Conservation (phyloP, 1,140 invertebrate species). For the Drosophila truncata region DNA sequence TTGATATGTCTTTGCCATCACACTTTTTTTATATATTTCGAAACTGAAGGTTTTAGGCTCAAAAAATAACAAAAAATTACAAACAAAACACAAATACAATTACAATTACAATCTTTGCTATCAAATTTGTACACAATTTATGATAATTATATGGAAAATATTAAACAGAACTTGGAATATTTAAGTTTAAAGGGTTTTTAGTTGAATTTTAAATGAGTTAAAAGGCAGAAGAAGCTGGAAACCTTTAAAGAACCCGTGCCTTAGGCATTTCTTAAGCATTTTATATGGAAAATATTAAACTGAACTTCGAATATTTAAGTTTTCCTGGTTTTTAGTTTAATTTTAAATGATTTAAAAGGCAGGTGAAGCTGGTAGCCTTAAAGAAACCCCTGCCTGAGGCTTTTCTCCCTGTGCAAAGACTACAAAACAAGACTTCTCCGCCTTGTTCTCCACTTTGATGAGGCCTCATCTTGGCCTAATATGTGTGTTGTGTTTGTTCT, state of each 20-base stretch:
- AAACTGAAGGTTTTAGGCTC: conserved; percentile 12
- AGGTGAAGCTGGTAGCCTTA: neutral
- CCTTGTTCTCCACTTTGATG: conserved; percentile 5
- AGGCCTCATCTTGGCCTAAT: conserved; percentile 37
- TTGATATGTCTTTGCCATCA: too few species aligned
- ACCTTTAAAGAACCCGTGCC: neutral
- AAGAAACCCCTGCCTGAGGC: neutral
- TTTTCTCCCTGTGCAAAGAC: neutral
- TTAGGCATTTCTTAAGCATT: neutral
- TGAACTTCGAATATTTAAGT: neutral
- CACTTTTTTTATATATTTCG: conserved; percentile 13
- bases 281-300: neutral
- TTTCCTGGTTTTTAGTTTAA: neutral
- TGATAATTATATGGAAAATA: neutral
- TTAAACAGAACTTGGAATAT: neutral
- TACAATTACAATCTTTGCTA: neutral
- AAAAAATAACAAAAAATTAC: conserved; percentile 1
- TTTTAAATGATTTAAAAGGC: neutral
- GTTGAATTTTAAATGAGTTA: neutral
- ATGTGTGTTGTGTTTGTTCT: conserved; percentile 36
- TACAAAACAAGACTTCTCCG: neutral
- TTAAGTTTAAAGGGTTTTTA: neutral
- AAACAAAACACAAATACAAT: neutral
- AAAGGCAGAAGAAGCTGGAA: neutral
- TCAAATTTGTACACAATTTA: conserved; percentile 13